phyloP scores from a whole-genome alignment of 1,140 invertebrate genomes.

The Drosophila asahinai region DNA sequence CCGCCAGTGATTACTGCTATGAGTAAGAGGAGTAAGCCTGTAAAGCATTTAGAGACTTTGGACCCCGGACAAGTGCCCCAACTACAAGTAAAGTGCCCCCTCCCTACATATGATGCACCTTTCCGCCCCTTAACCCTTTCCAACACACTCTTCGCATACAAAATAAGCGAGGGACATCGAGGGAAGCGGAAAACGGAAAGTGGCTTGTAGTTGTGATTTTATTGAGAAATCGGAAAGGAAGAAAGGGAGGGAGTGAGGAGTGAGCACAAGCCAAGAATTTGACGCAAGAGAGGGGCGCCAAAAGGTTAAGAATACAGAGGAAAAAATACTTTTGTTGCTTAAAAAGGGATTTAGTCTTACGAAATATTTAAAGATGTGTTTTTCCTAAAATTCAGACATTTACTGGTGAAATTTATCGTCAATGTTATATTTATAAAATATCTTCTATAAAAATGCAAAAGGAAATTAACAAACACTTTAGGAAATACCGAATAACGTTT shows the following conservation, averaged over 20 bases:
- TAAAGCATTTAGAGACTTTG: slow-evolving; percentile 19
- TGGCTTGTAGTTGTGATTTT: slow-evolving; percentile 65
- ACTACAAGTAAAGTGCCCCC: background rate
- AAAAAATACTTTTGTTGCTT: background rate
- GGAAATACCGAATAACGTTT: too few species aligned
- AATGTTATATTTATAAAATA: too few species aligned
- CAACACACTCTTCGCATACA: slow-evolving; percentile 47
- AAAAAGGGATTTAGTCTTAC: too few species aligned
- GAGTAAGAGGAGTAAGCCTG: slow-evolving; percentile 1
- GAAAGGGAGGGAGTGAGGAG: slow-evolving; percentile 8
- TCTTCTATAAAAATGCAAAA: too few species aligned
- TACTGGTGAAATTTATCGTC: too few species aligned
- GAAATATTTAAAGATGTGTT: too few species aligned
- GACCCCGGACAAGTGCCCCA: background rate
- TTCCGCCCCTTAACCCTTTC: background rate
- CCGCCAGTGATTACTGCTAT: slow-evolving; percentile 1
- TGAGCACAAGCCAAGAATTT: slow-evolving; percentile 51
- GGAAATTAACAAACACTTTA: too few species aligned
- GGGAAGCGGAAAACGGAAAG: slow-evolving; percentile 69
- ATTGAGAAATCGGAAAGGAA: slow-evolving; percentile 70
- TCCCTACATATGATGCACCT: background rate
- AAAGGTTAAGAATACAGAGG: background rate
- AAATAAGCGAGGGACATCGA: slow-evolving; percentile 34
- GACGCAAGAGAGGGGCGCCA: background rate
- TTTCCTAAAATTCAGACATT: too few species aligned